Evolutionary conservation across 2,888 invertebrate species (phyloP).

Genomic region (Augiades crinisus): DNA sequence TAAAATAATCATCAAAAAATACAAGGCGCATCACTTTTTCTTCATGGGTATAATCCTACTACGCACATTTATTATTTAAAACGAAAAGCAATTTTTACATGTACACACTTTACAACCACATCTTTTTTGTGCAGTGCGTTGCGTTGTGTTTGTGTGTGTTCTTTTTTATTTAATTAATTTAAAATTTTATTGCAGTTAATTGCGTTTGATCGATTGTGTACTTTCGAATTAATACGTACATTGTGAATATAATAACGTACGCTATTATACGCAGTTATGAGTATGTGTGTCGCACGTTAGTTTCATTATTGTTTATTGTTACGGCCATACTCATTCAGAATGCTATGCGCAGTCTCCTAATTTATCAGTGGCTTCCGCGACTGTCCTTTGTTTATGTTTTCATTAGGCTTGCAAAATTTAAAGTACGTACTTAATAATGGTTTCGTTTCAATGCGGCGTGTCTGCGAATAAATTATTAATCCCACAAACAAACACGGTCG

Average conservation of each 20-base stretch:
- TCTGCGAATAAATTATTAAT: conserved; percentile 21
- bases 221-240: too few relatives aligned
- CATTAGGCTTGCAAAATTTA: conserved; percentile 42
- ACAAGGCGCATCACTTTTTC: too few relatives aligned
- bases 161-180: too few relatives aligned
- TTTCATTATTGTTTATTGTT: conserved; percentile 48
- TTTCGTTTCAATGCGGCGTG: conserved; percentile 25
- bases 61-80: too few relatives aligned
- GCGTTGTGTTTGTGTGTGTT: too few relatives aligned
- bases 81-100: too few relatives aligned
- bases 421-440: conserved; percentile 23
- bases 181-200: too few relatives aligned
- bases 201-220: too few relatives aligned
- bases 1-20: too few relatives aligned
- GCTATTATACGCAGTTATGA: not conserved
- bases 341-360: conserved; percentile 49
- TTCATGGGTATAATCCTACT: too few relatives aligned
- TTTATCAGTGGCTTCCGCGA: conserved; percentile 50
- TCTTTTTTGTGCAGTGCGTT: too few relatives aligned
- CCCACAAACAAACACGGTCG: conserved; percentile 12
- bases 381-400: conserved; percentile 51
- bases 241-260: not conserved
- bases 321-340: conserved; percentile 45
- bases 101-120: too few relatives aligned
- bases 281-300: conserved; percentile 23